These are phyloP conservation scores for Ptychodera flava DNA, from an alignment of 35 echinoderm and acorn worm species.

Conservation along the genomic window DNA sequence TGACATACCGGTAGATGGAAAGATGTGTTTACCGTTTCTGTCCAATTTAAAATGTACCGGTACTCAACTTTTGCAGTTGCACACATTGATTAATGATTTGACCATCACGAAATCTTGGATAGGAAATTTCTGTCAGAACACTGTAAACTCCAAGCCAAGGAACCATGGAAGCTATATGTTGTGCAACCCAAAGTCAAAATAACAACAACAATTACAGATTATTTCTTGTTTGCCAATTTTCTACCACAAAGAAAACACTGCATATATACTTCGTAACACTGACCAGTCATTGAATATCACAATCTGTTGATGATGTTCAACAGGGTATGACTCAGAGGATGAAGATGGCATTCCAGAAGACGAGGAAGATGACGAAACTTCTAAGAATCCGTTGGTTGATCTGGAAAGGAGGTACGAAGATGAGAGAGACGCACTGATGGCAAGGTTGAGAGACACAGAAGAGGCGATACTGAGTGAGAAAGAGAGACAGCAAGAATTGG, in stretches of 20 bases:
- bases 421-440: constrained; percentile 73
- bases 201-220: constrained; percentile 1
- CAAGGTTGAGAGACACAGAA: constrained; percentile 49
- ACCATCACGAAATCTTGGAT: too few species aligned
- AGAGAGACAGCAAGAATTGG: constrained; percentile 78
- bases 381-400: constrained; percentile 39
- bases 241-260: background rate
- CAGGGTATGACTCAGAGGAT: constrained; percentile 44
- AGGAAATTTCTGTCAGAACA: too few species aligned
- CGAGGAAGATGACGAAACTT: constrained; percentile 25
- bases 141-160: too few species aligned
- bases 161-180: background rate
- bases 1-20: too few species aligned
- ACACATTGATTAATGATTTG: too few species aligned
- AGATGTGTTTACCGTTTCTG: too few species aligned
- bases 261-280: too few species aligned
- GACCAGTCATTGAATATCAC: too few species aligned
- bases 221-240: background rate
- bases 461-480: constrained; percentile 76
- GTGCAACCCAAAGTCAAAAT: background rate
- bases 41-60: too few species aligned
- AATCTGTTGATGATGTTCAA: too few species aligned
- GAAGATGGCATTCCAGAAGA: constrained; percentile 66
- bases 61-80: too few species aligned
- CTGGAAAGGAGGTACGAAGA: constrained; percentile 77